These are phyloP conservation scores for Hedya salicella DNA, from an alignment of 2,888 invertebrate species.

Conservation along the genomic window DNA sequence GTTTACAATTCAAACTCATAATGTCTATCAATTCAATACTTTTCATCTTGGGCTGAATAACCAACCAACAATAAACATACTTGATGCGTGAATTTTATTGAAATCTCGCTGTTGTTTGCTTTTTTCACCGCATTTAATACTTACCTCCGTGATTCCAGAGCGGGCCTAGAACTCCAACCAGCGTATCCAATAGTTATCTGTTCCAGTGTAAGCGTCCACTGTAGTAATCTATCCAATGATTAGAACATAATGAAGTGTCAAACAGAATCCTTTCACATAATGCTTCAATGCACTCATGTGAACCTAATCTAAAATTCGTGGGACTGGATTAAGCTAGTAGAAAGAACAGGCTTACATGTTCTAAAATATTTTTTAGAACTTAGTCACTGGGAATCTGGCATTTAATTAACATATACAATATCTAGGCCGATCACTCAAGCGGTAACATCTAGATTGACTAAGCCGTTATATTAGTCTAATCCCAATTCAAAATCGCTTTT, in stretches of 20 bases:
- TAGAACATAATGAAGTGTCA: constrained; percentile 23
- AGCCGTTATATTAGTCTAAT: constrained; percentile 80
- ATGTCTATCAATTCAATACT: no score
- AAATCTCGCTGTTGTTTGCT: no score
- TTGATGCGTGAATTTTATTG: no score
- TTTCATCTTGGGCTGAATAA: no score
- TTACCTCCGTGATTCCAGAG: no score
- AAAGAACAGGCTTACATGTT: constrained; percentile 43
- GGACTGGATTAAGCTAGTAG: constrained; percentile 18
- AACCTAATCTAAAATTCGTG: constrained; percentile 42
- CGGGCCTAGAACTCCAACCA: no score
- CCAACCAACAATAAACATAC: no score
- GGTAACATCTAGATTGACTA: constrained; percentile 79
- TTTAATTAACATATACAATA: constrained; percentile 75
- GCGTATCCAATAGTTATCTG: no score
- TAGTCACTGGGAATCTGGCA: constrained; percentile 83
- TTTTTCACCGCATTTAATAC: no score
- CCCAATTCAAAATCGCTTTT: constrained; percentile 79
- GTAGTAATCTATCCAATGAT: not conserved
- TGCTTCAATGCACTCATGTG: constrained; percentile 34
- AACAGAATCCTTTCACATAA: constrained; percentile 34
- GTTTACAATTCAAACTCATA: no score
- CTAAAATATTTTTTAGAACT: constrained; percentile 54
- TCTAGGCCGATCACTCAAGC: constrained; percentile 80
- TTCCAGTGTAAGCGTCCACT: no score